Evolutionary conservation across 2,888 invertebrate species (phyloP), one percentile per base, ranked within the genome.

Genomic region (Hartigia nigra): DNA sequence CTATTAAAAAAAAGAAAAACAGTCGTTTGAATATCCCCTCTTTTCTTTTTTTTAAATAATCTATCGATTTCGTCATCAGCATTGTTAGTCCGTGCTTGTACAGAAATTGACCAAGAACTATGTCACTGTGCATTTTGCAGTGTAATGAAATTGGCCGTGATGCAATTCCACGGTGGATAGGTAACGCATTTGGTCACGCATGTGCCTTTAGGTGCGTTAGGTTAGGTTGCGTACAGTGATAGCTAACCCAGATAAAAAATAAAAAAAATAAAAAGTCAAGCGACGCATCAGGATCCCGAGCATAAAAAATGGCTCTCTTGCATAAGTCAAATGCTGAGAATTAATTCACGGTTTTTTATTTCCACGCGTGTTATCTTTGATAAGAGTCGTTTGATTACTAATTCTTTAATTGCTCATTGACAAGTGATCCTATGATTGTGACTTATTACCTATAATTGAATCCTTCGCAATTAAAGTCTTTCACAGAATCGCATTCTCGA

Each of bases 401-500:
- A 77, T 34, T 35, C n/a, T 69, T 77, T 31, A 70, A 55, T 55
- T 55, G 0, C 55, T 55, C 0, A 9, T 5, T 9, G 2, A 0
- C 9, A 5, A 55, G 9, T 55, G 23, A 2, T 78, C 76, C 70
- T 76, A 32, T 70, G 23, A 14, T 35, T 78, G 12, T 69, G n/a
- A 69, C 12, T 37, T 69, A 76, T 92, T 91, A 95, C 94, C 96
- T 94, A 92, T 96, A 97, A 90, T 96, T 97, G 88, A 97, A 97
- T 84, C 96, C 97, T 91, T 96, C 96, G 88, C 97, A 97, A 82
- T 94, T 94, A 88, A 97, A 97, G 76, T 94, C 92, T 87, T 94
- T 94, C 89, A 97, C 97, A 11, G 93, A 93, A 2, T 95, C 95
- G 86, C 97, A 97, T 85, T 96, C 95, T 70, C 94, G 92, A 88